Base-by-base conservation (phyloP, 2,113 vertebrate genomes). In the Xiphophorus couchianus region DNA sequence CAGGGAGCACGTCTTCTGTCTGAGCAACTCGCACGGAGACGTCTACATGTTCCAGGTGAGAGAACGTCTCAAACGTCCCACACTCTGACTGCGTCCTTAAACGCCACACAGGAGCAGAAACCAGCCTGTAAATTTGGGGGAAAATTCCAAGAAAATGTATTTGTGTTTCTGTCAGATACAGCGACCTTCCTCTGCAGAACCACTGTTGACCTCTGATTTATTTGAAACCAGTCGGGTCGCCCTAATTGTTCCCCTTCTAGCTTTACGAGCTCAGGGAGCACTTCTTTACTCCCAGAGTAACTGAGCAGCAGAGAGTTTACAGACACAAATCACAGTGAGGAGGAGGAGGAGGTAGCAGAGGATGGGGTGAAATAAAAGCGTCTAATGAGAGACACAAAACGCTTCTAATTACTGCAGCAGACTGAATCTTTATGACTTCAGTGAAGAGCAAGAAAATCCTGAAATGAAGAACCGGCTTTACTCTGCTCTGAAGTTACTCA, bases 1-100 rank as follows among this genome's bases (percentile, higher is more conserved):
- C 90, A 98, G 95, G 83, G 97, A 99, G 54, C 94, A 97, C 0
- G 96, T 99, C 29, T 97, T 99, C 93, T 99, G 97, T 74, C 95
- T 99, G 69, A 99, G 97, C 94, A 98, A 97, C 89, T 91, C 95
- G 54, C 95, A 95, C 8, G 97, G 97, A 66, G 97, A 98, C 28
- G 97, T 97, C 84, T 96, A 96, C 92, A 90, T 98, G 37, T 96
- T 99, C 89, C 97, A 99, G 97, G 97, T 98, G 89, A 88, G 67
- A 27, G 4, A 9, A 4, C 42, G 5, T 58, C 51, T n/a, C 6
- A 58, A 58, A 48, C 44, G 10, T n/a, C 51, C 51, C 51, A 58
- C 51, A n/a, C 51, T 54, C 51, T 58, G 51, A 9, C 67, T 2
- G 1, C 0, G 51, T 37, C 81, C 44, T 13, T 76, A 64, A 79